Percentiles rank a stretch among this genome's conserved stretches.
phyloP scores from a whole-genome alignment of 2,797 vertebrate species.

The Poeciliopsis infans region DNA sequence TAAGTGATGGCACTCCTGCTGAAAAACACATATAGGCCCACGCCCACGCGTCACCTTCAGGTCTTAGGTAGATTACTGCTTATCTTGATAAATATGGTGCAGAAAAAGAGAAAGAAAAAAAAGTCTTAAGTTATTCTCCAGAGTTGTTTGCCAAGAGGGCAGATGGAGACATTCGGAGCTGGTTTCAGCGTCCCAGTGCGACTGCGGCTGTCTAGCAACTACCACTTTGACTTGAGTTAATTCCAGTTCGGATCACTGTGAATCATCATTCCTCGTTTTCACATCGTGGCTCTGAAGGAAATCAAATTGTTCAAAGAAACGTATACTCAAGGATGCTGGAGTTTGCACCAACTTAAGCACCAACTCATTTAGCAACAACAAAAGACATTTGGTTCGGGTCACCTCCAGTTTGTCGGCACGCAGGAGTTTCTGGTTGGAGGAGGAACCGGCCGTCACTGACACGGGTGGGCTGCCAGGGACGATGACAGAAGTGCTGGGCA shows the following conservation, averaged over 20 bases:
- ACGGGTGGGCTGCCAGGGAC: constrained; percentile 93
- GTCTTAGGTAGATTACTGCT: constrained; percentile 68
- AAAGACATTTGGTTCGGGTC: constrained; percentile 50
- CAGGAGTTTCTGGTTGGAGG: constrained; percentile 92
- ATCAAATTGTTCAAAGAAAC: constrained; percentile 12
- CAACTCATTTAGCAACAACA: background rate
- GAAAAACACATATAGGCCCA: constrained; percentile 72
- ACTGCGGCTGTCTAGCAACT: constrained; percentile 40
- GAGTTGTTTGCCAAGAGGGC: constrained; percentile 39
- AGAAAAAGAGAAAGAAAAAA: background rate
- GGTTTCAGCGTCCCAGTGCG: constrained; percentile 20
- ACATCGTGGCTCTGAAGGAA: constrained; percentile 2
- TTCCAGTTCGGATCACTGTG: constrained; percentile 28
- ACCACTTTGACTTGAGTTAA: constrained; percentile 33
- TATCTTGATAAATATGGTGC: constrained; percentile 61
- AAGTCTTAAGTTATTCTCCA: constrained; percentile 33
- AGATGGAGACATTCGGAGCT: constrained; percentile 44
- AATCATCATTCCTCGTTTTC: constrained; percentile 9
- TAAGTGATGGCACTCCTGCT: constrained; percentile 75
- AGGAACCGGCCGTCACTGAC: constrained; percentile 84
- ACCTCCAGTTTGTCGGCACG: constrained; percentile 97
- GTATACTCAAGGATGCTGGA: constrained; percentile 12
- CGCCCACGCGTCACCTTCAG: constrained; percentile 72
- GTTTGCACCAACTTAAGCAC: background rate
- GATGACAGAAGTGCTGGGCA: constrained; percentile 88